Base-by-base conservation (phyloP, 2,888 invertebrate species). In the Lobophora halterata region DNA sequence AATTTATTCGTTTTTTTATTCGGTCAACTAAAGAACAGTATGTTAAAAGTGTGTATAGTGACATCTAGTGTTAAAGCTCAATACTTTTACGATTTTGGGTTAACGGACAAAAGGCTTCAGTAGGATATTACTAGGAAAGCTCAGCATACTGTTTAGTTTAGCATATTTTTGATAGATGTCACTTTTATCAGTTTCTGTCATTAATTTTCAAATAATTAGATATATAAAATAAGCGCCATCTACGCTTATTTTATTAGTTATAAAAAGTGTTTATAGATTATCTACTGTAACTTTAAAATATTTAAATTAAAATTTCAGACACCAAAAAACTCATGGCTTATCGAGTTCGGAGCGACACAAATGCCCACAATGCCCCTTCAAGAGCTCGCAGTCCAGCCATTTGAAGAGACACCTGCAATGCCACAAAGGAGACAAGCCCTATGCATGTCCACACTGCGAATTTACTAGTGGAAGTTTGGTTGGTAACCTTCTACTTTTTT, bases 371-470 rank as follows among this genome's bases (percentile, higher is more conserved):
- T 97, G 97, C 61, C 65, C 88, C 1, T 97, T 95, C 72, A 89
- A 89, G 48, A 90, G 92, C 7, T 89, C 91, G 53, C 88, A 91
- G 45, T 79, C 90, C 3, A 90, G 91, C 12, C 93, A 95, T 68
- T 77, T 97, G 56, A 92, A 91, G 61, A 89, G 96, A 27, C 97
- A 97, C 71, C 83, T 92, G 68, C 89, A 93, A 2, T 89, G 93
- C 11, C 97, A 97, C 71, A 92, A 92, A 2, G 95, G 95, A 2
- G 89, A 91, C 16, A 96, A 95, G 69, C 96, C 97, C 0, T 97
- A 94, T 77, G 89, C 89, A 32, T 98, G 98, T 76, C 94, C 94
- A 0, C 92, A 96, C 69, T 98, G 97, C 69, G 61, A 83, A 12
- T 94, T 93, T 59, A 91, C 91, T 3, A 94, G 94, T 71, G 95